These are phyloP conservation scores for Bos taurus DNA, from an alignment of 2,113 vertebrate species.

Conservation along the genomic window DNA sequence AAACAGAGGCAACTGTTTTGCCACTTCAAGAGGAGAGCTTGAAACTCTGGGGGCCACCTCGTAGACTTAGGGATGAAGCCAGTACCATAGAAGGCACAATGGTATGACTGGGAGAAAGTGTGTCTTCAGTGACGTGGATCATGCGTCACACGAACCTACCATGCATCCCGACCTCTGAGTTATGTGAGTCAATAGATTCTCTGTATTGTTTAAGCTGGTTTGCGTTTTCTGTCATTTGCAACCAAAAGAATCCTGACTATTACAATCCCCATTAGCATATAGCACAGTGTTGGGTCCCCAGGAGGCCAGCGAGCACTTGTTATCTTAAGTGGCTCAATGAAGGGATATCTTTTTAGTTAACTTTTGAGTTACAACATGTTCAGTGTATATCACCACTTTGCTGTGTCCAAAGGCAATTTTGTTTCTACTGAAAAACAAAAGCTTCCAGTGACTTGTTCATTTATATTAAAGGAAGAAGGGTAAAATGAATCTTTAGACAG, in stretches of 20 bases:
- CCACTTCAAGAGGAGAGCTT: neutral
- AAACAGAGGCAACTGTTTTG: neutral
- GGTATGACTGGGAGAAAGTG: neutral
- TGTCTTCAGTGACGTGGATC: neutral
- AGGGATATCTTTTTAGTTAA: constrained; percentile 6
- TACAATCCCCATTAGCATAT: neutral
- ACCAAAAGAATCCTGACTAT: neutral
- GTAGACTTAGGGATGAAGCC: neutral
- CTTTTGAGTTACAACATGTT: constrained; percentile 18
- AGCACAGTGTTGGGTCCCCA: neutral
- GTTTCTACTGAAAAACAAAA: constrained; percentile 15
- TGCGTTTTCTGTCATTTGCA: neutral
- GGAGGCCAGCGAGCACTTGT: neutral
- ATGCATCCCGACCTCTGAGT: neutral
- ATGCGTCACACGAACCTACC: neutral
- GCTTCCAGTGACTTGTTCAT: neutral
- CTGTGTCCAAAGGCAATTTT: constrained; percentile 29
- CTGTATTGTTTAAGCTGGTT: neutral
- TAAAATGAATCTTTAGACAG: constrained; percentile 23
- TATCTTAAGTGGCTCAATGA: constrained; percentile 3
- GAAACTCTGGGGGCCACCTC: neutral
- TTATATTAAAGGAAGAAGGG: constrained; percentile 33
- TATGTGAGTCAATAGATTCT: neutral
- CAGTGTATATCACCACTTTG: neutral
- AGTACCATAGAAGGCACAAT: neutral